Evolutionary conservation across 2,113 vertebrate species (phyloP), one percentile per base, ranked within the genome.

Genomic region (Polyodon spathula): DNA sequence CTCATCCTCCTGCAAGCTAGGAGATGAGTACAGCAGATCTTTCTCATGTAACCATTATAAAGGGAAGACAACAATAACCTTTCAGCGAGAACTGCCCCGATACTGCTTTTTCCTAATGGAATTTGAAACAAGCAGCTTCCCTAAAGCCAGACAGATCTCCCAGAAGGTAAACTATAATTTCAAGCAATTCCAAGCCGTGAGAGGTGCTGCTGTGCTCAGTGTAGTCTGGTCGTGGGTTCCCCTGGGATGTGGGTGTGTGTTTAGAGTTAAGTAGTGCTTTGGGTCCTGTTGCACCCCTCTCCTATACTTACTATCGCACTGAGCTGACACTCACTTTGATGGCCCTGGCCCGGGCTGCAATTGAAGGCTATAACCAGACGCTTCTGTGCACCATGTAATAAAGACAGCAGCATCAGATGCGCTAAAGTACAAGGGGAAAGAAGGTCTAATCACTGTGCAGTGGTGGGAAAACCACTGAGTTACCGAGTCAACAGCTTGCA

Each of bases 311-410:
- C 54, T 14, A 3, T 15, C 58, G 62, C 58, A 63, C 71, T 61
- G 54, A 78, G 69, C 63, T 70, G 59, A 62, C 65, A 55, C 66
- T 51, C 60, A 57, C 78, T 81, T 81, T 83, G 76, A 86, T 79
- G 73, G 61, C 46, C 39, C 5, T 8, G 11, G 50, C 63, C 56
- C 69, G 72, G 69, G 68, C 77, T 77, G 61, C 78, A 85, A 87
- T 87, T 85, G 85, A 54, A 68, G 1, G 39, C 66, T 42, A 61
- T 70, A 83, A 84, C 79, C 76, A 76, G 68, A 78, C 70, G 40
- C 15, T 63, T 65, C 69, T 70, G 64, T 71, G 72, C 62, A 7
- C 46, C 46, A 68, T 3, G 37, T 81, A 81, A 76, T 74, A 69
- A 71, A 58, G 48, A 68, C 58, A 56, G 68, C 57, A 71, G 69